These are phyloP conservation scores for Drosophila ustulata DNA, from an alignment of 2,888 invertebrate species.

Conservation along the genomic window DNA sequence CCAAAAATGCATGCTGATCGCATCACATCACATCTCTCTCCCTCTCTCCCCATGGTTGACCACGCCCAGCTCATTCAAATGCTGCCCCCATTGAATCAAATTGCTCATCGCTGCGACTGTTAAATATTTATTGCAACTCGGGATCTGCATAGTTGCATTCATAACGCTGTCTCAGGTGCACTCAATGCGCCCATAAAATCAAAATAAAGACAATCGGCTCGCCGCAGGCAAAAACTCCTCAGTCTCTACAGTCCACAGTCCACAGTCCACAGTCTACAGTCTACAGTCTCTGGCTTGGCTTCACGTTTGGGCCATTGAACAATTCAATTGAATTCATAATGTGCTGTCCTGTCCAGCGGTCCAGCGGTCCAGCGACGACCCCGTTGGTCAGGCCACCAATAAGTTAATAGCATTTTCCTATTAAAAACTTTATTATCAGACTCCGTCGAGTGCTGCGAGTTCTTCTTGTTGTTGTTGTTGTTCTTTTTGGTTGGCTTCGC, in stretches of 20 bases:
- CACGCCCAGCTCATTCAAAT: constrained; percentile 60
- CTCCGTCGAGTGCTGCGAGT: constrained; percentile 12
- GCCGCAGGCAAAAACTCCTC: constrained; percentile 19
- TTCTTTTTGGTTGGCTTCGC: constrained; percentile 34
- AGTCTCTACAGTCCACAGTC: constrained; percentile 3
- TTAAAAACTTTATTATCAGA: constrained; percentile 77
- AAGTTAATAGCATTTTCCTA: constrained; percentile 78
- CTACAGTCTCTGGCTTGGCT: neutral
- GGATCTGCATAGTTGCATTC: constrained; percentile 56
- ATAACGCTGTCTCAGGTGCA: constrained; percentile 58
- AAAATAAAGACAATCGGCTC: constrained; percentile 62
- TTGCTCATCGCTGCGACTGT: neutral
- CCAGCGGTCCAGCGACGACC: neutral
- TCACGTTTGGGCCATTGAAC: constrained; percentile 61
- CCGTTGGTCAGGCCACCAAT: constrained; percentile 59
- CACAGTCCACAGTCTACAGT: constrained; percentile 1
- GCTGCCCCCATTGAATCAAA: constrained; percentile 46
- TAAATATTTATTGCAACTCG: neutral
- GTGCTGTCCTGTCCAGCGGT: constrained; percentile 27
- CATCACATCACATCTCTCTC: constrained; percentile 23
- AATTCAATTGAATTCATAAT: constrained; percentile 78
- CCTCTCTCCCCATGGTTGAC: neutral
- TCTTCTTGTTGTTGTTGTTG: constrained; percentile 7
- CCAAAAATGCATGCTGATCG: constrained; percentile 79
- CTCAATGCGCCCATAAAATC: constrained; percentile 71